These are phyloP conservation scores for Clanis bilineata DNA, from an alignment of 2,888 invertebrate species.

Conservation along the genomic window DNA sequence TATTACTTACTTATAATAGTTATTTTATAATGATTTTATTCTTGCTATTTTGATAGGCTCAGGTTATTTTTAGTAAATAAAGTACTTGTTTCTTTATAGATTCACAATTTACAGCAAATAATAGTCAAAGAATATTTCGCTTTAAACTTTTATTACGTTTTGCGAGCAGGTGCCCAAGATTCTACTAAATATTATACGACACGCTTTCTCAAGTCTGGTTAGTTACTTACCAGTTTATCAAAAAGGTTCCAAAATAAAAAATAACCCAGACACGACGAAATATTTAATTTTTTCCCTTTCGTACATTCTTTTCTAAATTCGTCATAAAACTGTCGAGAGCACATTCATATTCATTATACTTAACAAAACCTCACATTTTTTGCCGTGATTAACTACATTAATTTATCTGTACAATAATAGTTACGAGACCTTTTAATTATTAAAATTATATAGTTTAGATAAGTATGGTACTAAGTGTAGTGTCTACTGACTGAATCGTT, in stretches of 20 bases:
- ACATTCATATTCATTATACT: conserved; percentile 80
- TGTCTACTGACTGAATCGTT: conserved; percentile 63
- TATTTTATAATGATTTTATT: no score
- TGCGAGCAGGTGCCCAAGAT: not conserved
- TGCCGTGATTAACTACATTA: conserved; percentile 80
- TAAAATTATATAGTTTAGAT: conserved; percentile 70
- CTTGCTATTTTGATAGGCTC: no score
- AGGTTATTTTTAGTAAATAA: no score
- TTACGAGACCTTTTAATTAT: conserved; percentile 75
- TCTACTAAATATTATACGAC: not conserved
- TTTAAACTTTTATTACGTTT: conserved; percentile 1
- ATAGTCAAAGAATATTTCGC: conserved; percentile 1
- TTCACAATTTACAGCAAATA: not conserved
- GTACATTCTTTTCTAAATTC: conserved; percentile 82
- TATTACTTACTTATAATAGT: no score
- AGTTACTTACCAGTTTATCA: conserved; percentile 25
- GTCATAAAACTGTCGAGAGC: conserved; percentile 81
- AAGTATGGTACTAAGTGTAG: conserved; percentile 64
- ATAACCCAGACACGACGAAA: conserved; percentile 78
- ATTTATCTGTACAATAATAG: conserved; percentile 80
- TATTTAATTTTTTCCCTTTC: conserved; percentile 80
- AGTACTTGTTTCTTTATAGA: no score
- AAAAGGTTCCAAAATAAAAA: conserved; percentile 56
- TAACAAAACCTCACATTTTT: conserved; percentile 78
- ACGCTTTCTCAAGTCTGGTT: not conserved